Percentiles rank a stretch among this genome's conserved stretches.
These are phyloP conservation scores for Heliconius hermathena DNA, from an alignment of 1,140 invertebrate species.

Conservation along the genomic window DNA sequence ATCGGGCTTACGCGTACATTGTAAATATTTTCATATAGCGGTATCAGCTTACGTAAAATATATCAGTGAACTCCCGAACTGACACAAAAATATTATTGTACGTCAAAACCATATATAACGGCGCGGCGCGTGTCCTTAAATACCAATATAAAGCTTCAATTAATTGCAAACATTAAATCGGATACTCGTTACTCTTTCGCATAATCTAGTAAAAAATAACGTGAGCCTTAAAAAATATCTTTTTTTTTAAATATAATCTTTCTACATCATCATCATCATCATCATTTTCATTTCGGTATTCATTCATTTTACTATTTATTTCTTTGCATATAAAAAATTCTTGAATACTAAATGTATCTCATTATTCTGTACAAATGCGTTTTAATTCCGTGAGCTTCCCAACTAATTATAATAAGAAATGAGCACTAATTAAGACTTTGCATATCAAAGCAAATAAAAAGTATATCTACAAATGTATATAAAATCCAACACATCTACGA, in stretches of 20 bases:
- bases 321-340: too few species aligned
- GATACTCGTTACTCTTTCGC: neutral
- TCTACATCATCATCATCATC: too few species aligned
- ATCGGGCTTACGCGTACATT: too few species aligned
- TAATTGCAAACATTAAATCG: slow-evolving; percentile 45
- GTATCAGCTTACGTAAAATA: neutral
- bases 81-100: neutral
- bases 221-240: too few species aligned
- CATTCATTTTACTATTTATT: too few species aligned
- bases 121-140: slow-evolving; percentile 38
- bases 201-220: neutral
- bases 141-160: slow-evolving; percentile 46
- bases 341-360: too few species aligned
- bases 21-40: neutral
- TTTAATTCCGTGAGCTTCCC: neutral
- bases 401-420: slow-evolving; percentile 1
- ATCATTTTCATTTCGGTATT: too few species aligned
- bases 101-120: neutral
- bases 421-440: neutral
- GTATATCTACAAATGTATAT: neutral
- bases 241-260: too few species aligned
- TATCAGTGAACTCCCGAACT: neutral
- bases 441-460: neutral
- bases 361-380: neutral
- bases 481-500: neutral